Conservation (phyloP, 2,797 vertebrate genomes). For the Delichon dasypus region DNA sequence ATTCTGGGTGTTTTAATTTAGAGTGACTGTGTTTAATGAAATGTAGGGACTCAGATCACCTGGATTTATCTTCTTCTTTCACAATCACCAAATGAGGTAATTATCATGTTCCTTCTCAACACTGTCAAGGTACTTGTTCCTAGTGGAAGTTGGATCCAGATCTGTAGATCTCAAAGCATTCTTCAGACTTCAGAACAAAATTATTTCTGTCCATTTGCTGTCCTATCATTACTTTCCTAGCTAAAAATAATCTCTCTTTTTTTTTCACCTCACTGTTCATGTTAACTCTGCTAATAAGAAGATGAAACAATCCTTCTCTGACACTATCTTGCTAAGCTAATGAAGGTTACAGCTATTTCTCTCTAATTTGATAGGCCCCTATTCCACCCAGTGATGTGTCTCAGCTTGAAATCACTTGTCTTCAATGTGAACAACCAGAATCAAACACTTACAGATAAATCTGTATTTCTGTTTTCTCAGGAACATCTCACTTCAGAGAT, state of each 20-base stretch:
- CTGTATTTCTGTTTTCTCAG: not conserved
- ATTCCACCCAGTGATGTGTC: not conserved
- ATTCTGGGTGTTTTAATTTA: not conserved
- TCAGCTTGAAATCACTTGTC: not conserved
- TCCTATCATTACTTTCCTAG: not conserved
- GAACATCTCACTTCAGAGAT: not conserved
- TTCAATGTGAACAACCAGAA: not conserved
- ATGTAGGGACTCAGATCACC: not conserved
- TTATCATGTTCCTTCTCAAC: not conserved
- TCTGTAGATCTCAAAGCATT: not conserved
- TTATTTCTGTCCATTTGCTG: not conserved
- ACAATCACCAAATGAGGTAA: not conserved
- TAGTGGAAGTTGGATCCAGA: not conserved
- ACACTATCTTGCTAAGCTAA: not conserved
- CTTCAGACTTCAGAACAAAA: not conserved
- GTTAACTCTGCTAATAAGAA: not conserved
- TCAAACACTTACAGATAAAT: not conserved
- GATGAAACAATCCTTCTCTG: slow-evolving; percentile 1
- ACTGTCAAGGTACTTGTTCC: not conserved
- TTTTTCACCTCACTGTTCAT: not conserved
- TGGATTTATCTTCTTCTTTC: not conserved
- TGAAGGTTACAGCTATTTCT: not conserved
- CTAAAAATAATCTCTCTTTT: not conserved
- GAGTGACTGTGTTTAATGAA: not conserved
- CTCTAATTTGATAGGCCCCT: not conserved